Evolutionary conservation across 2,113 vertebrate genomes (phyloP).

Genomic region (Meles meles): DNA sequence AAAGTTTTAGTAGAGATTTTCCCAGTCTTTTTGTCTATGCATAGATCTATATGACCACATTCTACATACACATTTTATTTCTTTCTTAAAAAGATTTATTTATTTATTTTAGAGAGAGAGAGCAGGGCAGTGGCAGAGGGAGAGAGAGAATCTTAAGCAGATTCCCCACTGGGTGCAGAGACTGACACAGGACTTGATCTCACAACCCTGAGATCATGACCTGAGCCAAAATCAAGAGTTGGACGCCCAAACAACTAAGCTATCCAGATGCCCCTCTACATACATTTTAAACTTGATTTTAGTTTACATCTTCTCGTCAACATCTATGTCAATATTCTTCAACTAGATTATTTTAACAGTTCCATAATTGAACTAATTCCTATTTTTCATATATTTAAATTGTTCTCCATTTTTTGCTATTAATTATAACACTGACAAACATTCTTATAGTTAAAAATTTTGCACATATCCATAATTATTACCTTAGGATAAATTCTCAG

Average conservation of each 20-base stretch:
- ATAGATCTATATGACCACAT: background rate
- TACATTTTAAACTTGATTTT: conserved; percentile 13
- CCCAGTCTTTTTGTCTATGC: background rate
- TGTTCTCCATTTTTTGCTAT: conserved; percentile 7
- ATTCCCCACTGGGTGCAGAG: background rate
- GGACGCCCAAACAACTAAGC: background rate
- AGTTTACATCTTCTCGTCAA: background rate
- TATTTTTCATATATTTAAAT: conserved; percentile 44
- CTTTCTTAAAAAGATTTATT: background rate
- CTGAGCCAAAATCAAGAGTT: background rate
- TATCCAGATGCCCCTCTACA: background rate
- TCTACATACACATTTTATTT: background rate
- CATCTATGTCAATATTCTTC: conserved; percentile 1
- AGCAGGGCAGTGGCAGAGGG: background rate
- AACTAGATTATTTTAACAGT: background rate
- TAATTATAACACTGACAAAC: background rate
- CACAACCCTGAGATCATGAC: background rate
- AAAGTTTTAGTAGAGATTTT: background rate
- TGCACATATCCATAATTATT: background rate
- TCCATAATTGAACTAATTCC: background rate
- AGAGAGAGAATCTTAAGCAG: background rate
- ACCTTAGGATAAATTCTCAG: conserved; percentile 29
- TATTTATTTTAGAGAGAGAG: background rate
- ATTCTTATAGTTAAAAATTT: conserved; percentile 28
- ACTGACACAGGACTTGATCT: background rate